Evolutionary conservation across 2,113 vertebrate genomes (phyloP).

Genomic region (Orthonyx spaldingii): DNA sequence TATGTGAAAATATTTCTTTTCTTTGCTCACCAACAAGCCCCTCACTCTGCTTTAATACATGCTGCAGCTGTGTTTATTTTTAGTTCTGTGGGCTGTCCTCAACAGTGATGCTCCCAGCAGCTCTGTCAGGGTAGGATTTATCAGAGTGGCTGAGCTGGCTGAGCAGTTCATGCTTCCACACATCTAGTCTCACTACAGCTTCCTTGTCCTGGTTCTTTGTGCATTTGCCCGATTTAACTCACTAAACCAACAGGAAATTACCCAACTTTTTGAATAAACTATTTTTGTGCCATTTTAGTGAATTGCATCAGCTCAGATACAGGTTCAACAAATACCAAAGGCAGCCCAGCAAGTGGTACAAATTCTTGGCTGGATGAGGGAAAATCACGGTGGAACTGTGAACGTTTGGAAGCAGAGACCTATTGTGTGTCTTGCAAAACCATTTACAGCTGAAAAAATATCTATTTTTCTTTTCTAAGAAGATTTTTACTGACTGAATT

Average conservation of each 20-base stretch:
- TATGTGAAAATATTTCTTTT: not conserved
- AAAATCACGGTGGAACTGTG: not conserved
- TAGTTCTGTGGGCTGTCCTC: not conserved
- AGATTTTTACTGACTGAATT: not conserved
- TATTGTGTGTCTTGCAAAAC: not conserved
- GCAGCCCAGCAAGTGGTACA: rapidly evolving
- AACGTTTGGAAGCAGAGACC: not conserved
- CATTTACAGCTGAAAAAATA: not conserved
- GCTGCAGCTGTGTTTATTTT: not conserved
- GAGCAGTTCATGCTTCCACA: not conserved
- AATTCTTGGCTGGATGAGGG: not conserved
- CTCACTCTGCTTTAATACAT: rapidly evolving
- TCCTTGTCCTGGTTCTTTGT: not conserved
- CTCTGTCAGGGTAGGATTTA: not conserved
- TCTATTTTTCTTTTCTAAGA: not conserved
- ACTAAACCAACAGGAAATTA: not conserved
- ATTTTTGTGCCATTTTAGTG: not conserved
- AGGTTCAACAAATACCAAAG: not conserved
- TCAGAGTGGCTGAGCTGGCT: not conserved
- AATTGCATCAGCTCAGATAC: not conserved
- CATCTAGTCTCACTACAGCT: not conserved
- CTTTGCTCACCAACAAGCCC: not conserved
- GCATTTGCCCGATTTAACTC: not conserved
- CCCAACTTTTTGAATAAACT: not conserved
- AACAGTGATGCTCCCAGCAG: not conserved